Evolutionary conservation across 1,140 invertebrate species (phyloP).

Genomic region (honey bee (Apis mellifera)): DNA sequence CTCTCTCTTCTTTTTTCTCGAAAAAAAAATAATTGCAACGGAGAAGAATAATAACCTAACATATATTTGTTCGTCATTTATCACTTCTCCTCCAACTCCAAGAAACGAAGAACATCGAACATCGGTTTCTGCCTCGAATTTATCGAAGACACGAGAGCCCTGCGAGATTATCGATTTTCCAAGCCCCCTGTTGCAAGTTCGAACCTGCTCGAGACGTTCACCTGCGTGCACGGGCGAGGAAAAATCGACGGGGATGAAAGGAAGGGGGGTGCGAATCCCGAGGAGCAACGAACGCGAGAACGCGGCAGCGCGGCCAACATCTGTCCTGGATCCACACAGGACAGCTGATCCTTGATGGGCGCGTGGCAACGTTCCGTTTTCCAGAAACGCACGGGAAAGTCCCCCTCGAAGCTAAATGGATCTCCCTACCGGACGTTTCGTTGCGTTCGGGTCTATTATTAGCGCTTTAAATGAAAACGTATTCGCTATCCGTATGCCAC

Average conservation of each 20-base stretch:
- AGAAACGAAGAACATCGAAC: not conserved
- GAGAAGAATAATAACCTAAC: too few relatives aligned
- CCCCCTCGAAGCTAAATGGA: slow-evolving; percentile 21
- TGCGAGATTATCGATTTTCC: slow-evolving; percentile 59
- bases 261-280: slow-evolving; percentile 44
- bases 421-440: slow-evolving; percentile 54
- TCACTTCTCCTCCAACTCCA: not conserved
- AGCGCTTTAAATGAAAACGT: slow-evolving; percentile 51
- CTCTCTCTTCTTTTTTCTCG: too few relatives aligned
- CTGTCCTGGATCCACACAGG: slow-evolving; percentile 70
- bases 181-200: slow-evolving; percentile 26
- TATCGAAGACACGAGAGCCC: not conserved
- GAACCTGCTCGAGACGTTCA: slow-evolving; percentile 71
- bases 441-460: slow-evolving; percentile 55
- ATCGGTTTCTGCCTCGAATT: not conserved
- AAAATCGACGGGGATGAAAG: slow-evolving; percentile 70
- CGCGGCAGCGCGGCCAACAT: slow-evolving; percentile 63
- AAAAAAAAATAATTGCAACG: too few relatives aligned
- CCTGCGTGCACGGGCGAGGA: slow-evolving; percentile 71
- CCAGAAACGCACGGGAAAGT: slow-evolving; percentile 59
- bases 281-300: slow-evolving; percentile 43
- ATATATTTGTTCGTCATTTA: not conserved
- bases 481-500: slow-evolving; percentile 41
- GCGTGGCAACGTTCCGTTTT: slow-evolving; percentile 72
- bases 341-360: slow-evolving; percentile 65